Evolutionary conservation across 2,888 invertebrate species (phyloP).

Genomic region (Acanthacorydalis orientalis): DNA sequence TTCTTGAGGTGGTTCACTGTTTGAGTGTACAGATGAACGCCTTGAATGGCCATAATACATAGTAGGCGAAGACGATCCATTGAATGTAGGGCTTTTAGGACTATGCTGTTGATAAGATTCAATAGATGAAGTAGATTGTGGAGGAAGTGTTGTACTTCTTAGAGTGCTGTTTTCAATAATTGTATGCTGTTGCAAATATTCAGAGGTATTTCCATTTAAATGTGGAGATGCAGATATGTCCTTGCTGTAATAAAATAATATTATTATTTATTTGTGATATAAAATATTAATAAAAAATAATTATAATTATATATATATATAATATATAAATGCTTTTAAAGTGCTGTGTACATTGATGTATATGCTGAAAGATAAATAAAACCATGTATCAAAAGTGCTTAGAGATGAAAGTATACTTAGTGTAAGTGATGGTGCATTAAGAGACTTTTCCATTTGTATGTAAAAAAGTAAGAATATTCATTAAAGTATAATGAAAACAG

Average conservation of each 20-base stretch:
- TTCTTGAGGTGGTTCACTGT: constrained; percentile 57
- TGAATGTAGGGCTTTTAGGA: constrained; percentile 28
- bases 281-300: neutral
- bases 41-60: constrained; percentile 44
- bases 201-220: constrained; percentile 19
- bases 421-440: no score
- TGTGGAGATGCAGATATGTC: constrained; percentile 37
- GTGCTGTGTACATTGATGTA: neutral
- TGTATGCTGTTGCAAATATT: constrained; percentile 25
- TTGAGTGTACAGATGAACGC: constrained; percentile 43
- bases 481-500: no score
- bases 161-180: constrained; percentile 24
- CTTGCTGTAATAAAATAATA: constrained; percentile 29
- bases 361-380: neutral
- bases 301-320: no score
- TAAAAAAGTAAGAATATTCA: no score
- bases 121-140: constrained; percentile 35
- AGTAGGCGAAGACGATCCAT: constrained; percentile 38
- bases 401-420: no score
- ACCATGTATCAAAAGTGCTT: no score
- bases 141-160: constrained; percentile 17
- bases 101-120: constrained; percentile 30
- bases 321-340: neutral
- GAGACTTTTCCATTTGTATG: no score
- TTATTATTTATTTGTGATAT: neutral